Percentiles rank a stretch among this genome's conserved stretches.
These are phyloP conservation scores for Fragum fragum DNA, from an alignment of 2,888 invertebrate species.

Conservation along the genomic window DNA sequence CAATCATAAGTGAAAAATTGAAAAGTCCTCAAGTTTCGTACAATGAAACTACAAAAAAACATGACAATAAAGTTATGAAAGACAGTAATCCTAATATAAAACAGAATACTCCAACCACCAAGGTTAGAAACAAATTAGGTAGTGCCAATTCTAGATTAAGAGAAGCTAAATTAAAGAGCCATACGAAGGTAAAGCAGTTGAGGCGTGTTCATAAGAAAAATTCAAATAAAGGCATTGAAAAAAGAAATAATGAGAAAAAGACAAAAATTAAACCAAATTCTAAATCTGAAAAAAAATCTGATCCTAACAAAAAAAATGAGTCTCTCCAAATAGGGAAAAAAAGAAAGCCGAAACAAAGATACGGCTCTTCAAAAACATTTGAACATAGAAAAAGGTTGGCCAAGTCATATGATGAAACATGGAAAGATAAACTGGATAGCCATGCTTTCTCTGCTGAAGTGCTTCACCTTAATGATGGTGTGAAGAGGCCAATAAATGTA, in stretches of 20 bases:
- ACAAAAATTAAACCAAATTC: neutral
- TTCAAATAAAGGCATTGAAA: neutral
- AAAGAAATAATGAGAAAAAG: neutral
- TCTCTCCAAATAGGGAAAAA: neutral
- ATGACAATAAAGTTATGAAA: neutral
- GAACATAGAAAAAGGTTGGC: neutral
- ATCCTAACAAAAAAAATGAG: neutral
- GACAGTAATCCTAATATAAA: neutral
- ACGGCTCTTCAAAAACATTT: too few species aligned
- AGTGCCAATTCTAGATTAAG: neutral
- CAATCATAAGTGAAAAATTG: neutral
- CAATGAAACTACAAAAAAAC: neutral
- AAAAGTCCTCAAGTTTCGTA: neutral
- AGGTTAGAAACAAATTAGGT: neutral
- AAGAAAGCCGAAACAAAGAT: neutral
- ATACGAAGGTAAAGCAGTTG: neutral
- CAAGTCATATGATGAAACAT: conserved; percentile 28
- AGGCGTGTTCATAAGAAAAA: neutral
- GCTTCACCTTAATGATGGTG: conserved; percentile 3
- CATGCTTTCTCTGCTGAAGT: conserved; percentile 40
- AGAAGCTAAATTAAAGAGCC: neutral
- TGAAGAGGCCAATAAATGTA: conserved; percentile 38
- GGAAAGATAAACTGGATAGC: conserved; percentile 44
- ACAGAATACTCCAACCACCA: neutral
- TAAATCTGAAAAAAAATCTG: neutral